phyloP scores from a whole-genome alignment of 1,140 invertebrate species.

The Conopomorpha cramerella region DNA sequence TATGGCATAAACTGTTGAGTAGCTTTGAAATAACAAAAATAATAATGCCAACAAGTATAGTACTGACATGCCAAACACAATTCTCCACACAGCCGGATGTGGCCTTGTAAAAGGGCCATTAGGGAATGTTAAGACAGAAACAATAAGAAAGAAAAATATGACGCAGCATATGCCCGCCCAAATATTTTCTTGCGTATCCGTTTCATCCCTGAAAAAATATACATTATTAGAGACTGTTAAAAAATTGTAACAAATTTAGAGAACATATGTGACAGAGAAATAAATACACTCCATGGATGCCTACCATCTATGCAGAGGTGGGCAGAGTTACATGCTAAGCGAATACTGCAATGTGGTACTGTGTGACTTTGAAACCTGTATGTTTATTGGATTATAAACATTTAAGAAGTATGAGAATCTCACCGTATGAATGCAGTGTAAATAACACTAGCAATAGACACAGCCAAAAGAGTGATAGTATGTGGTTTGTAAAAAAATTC shows the following conservation, averaged over 20 bases:
- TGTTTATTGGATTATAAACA: too few species aligned
- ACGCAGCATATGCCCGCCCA: constrained; percentile 90
- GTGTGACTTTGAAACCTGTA: too few species aligned
- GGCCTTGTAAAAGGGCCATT: constrained; percentile 97
- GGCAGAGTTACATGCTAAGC: too few species aligned
- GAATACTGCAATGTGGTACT: too few species aligned
- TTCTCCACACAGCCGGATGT: constrained; percentile 85
- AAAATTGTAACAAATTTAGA: too few species aligned
- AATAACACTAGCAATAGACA: constrained; percentile 84
- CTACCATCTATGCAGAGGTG: too few species aligned
- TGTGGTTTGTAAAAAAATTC: constrained; percentile 99
- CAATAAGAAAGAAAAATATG: constrained; percentile 95
- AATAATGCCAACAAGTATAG: constrained; percentile 88
- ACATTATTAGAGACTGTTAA: constrained; percentile 8
- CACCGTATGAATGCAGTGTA: constrained; percentile 96
- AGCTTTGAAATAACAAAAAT: constrained; percentile 93
- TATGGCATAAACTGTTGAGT: constrained; percentile 86
- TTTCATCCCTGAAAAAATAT: constrained; percentile 77
- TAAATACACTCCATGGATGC: too few species aligned
- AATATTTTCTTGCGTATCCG: constrained; percentile 85
- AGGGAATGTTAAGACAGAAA: constrained; percentile 95
- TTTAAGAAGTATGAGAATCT: too few species aligned
- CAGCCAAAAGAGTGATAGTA: constrained; percentile 88
- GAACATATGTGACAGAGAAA: too few species aligned
- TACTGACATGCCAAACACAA: constrained; percentile 90